Base-by-base conservation (phyloP, 2,888 invertebrate species). In the Mythimna ferrago region DNA sequence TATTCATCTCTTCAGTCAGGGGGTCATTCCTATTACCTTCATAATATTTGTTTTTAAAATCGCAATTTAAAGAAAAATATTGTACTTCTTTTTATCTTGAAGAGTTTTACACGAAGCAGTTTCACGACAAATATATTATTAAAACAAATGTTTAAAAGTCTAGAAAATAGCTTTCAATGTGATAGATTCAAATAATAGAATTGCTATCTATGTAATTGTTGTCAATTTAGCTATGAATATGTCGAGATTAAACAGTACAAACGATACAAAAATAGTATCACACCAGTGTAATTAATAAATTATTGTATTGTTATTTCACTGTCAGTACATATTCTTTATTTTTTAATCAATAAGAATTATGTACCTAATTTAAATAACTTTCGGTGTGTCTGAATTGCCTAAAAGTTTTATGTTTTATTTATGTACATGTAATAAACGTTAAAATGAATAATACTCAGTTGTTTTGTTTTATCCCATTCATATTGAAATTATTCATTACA, bases 401-500 rank as follows among this genome's bases (percentile, higher is more conserved):
- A 83, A 87, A 83, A 75, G 76, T 82, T 86, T 78, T 83, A 81
- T 86, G 86, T 88, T 87, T 87, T 86, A 87, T 89, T 87, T 87
- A 68, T 82, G 67, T 71, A 66, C 86, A 86, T 86, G 70, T 84
- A 92, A 93, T 93, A 93, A 93, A 94, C 88, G 89, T 91, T 90
- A 83, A 85, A 83, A 89, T 87, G 71, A 89, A 93, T 93, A 91
- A 91, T 89, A 88, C 84, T 80, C 86, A 64, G 65, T 88, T 83
- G 84, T 88, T 85, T 89, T 89, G 85, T 90, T 93, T 93, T 94
- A 92, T 93, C 90, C 94, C 94, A 94, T 94, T 94, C 93, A 94
- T 94, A 93, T 94, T 93, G 93, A 94, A 95, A 93, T 94, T 89
- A 95, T 92, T 94, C 91, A 94, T 93, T 94, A 93, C 93, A 93